Conservation (phyloP, 2,113 vertebrate genomes). For the Henicopernis longicauda region DNA sequence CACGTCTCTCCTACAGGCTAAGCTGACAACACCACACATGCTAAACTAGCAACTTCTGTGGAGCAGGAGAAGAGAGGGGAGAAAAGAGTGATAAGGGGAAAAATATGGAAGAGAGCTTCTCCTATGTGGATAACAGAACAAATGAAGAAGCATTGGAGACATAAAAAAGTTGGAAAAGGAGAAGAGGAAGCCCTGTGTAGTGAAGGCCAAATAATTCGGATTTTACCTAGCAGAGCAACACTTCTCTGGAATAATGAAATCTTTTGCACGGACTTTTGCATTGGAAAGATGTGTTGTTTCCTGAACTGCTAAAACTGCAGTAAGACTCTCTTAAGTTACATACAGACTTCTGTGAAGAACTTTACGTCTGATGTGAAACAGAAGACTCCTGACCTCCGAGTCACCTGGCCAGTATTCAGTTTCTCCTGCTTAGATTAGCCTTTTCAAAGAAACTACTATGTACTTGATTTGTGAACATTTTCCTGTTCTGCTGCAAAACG, state of each 20-base stretch:
- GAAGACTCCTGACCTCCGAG: neutral
- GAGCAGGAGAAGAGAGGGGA: neutral
- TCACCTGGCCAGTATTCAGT: neutral
- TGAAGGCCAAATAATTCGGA: neutral
- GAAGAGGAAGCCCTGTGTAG: neutral
- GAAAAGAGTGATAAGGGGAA: neutral
- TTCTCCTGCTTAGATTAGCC: neutral
- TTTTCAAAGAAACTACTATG: neutral
- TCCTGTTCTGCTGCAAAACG: neutral
- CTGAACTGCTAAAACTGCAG: neutral
- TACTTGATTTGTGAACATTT: neutral
- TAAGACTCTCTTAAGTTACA: neutral
- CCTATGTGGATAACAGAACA: neutral
- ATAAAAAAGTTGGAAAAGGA: neutral
- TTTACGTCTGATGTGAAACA: neutral
- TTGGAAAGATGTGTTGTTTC: neutral
- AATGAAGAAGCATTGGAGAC: neutral
- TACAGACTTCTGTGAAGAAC: neutral
- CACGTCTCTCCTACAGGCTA: neutral
- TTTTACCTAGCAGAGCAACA: neutral
- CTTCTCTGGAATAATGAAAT: neutral
- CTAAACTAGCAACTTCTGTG: neutral
- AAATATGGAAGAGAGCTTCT: neutral
- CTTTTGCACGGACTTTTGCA: neutral
- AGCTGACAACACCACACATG: neutral